Evolutionary conservation across 1,140 invertebrate species (phyloP).

Genomic region (Manduca sexta): DNA sequence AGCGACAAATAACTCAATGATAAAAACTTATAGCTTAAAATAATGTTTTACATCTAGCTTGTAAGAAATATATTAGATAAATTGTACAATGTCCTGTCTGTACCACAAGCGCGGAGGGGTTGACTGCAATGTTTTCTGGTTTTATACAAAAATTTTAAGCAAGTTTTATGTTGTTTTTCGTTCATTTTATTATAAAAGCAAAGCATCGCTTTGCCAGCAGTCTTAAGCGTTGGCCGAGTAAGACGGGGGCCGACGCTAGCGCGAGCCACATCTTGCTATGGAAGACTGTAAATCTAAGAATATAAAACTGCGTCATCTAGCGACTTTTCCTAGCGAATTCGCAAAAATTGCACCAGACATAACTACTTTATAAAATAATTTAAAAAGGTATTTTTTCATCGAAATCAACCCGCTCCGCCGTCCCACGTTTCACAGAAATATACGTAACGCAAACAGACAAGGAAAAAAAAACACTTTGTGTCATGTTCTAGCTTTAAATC

Average conservation of each 20-base stretch:
- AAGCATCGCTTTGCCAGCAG: neutral
- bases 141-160: conserved; percentile 1
- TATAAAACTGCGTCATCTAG: too few relatives aligned
- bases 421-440: conserved; percentile 6
- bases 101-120: neutral
- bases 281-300: neutral
- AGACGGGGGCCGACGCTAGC: too few relatives aligned
- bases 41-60: conserved; percentile 28
- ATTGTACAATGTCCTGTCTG: conserved; percentile 38
- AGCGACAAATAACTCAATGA: conserved; percentile 27
- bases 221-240: neutral
- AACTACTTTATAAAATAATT: neutral
- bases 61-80: conserved; percentile 49
- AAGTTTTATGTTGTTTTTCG: too few relatives aligned
- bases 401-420: neutral
- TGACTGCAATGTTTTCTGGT: neutral
- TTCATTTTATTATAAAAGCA: neutral
- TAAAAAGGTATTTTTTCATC: neutral
- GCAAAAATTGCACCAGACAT: too few relatives aligned
- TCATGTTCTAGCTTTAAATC: conserved; percentile 26
- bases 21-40: conserved; percentile 36
- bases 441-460: conserved; percentile 11
- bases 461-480: conserved; percentile 30
- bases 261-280: too few relatives aligned
- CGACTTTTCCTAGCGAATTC: too few relatives aligned